Percentiles rank a stretch among this genome's conserved stretches.
These are phyloP conservation scores for Sminthurides aquaticus DNA, from an alignment of 2,888 invertebrate genomes.

Conservation along the genomic window DNA sequence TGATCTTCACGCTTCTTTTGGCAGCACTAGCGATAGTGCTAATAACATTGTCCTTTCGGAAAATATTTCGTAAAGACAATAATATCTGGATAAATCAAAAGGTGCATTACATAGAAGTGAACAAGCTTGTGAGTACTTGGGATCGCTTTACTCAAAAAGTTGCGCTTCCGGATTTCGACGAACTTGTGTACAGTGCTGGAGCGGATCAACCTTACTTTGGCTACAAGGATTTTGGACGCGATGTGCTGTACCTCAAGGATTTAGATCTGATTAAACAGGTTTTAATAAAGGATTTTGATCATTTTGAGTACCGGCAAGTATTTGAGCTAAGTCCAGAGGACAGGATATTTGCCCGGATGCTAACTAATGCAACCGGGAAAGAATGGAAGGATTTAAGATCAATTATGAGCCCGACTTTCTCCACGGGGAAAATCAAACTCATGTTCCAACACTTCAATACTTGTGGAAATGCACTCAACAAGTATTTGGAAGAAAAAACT, in stretches of 20 bases:
- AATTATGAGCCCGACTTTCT: constrained; percentile 18
- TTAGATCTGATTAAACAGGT: constrained; percentile 26
- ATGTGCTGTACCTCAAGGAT: constrained; percentile 20
- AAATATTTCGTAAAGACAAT: not conserved
- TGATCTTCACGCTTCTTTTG: too few species aligned
- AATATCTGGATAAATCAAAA: constrained; percentile 4
- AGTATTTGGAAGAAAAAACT: not conserved
- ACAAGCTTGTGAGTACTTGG: not conserved
- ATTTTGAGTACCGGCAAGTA: constrained; percentile 16
- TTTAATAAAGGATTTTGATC: constrained; percentile 32
- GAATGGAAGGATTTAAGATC: constrained; percentile 22
- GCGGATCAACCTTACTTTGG: constrained; percentile 1
- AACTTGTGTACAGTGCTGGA: not conserved
- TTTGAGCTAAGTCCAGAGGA: constrained; percentile 7
- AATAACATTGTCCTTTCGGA: too few species aligned
- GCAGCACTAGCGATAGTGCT: too few species aligned
- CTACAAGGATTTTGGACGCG: not conserved
- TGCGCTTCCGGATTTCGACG: not conserved
- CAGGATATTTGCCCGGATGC: not conserved
- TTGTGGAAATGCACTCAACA: constrained; percentile 3
- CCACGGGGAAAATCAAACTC: constrained; percentile 12
- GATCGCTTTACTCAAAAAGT: constrained; percentile 1
- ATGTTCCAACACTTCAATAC: constrained; percentile 19
- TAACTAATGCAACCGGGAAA: constrained; percentile 8
- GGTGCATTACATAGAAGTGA: not conserved